Base-by-base conservation (phyloP, 2,113 vertebrate species). In the Rostratula benghalensis region DNA sequence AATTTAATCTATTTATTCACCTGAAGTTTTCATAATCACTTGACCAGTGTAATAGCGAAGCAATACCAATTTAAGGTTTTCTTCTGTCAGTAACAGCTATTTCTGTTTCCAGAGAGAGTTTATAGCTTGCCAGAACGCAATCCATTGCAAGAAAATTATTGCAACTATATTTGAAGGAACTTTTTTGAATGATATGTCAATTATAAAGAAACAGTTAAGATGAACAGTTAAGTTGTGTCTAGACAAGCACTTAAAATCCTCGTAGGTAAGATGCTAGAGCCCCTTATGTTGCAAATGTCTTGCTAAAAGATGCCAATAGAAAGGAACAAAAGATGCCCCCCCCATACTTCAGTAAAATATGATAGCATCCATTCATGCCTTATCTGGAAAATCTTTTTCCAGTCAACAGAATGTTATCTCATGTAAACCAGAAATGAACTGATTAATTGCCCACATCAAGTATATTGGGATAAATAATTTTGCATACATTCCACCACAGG, bases 341-440 rank as follows among this genome's bases (percentile, higher is more conserved):
- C 25, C 39, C 15, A 41, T 9, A 64, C 11, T 57, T 65, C 59
- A 87, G 65, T 78, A 87, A 94, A 93, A 83, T 81, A 71, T 24
- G 35, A 92, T 28, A 80, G 41, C 20, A 94, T 77, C 41, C 23
- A 83, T 81, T 96, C 12, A 60, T 67, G 51, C 86, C 71, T 87
- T 93, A 93, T 68, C 57, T 68, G 43, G 33, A 46, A 89, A 92
- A 78, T 71, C n/a, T 54, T 68, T 77, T 87, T 85, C 48, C 60
- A 59, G 28, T 77, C 76, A 92, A 51, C 33, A n/a, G 75, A 90
- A 86, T 48, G 24, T 54, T 86, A 80, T 64, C 68, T 74, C 56
- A 56, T 48, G 68, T 87, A 89, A 95, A 93, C 31, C 39, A 87
- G 60, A 92, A 92, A 90, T 25, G 1, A 93, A 90, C 60, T 81